phyloP scores from a whole-genome alignment of 2,797 vertebrate species.

The Fistularia commersonii region DNA sequence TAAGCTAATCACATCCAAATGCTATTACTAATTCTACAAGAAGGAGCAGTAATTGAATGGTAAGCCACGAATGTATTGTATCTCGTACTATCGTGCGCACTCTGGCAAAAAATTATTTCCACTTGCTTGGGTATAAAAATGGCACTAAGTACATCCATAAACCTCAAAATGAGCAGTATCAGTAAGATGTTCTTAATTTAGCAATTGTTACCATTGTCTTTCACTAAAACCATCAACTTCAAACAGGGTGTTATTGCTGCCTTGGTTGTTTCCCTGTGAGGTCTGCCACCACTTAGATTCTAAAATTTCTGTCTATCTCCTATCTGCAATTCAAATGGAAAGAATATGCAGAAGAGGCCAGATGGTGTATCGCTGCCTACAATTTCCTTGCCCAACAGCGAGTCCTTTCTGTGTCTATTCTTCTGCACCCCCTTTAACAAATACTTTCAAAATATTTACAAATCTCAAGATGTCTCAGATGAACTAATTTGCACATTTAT shows the following conservation, averaged over 20 bases:
- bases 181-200: slow-evolving; percentile 17
- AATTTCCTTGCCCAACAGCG: slow-evolving; percentile 56
- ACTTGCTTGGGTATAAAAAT: too few relatives aligned
- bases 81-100: too few relatives aligned
- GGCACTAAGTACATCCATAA: too few relatives aligned
- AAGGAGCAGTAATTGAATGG: too few relatives aligned
- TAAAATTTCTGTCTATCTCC: slow-evolving; percentile 49
- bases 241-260: slow-evolving; percentile 23
- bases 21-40: too few relatives aligned
- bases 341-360: slow-evolving; percentile 65
- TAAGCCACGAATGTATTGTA: too few relatives aligned
- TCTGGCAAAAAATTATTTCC: too few relatives aligned
- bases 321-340: slow-evolving; percentile 72
- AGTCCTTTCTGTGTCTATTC: slow-evolving; percentile 52
- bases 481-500: slow-evolving; percentile 50
- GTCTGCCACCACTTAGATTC: slow-evolving; percentile 47
- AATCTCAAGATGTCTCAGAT: slow-evolving; percentile 56
- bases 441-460: slow-evolving; percentile 60
- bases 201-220: slow-evolving; percentile 14
- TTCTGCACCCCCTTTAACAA: slow-evolving; percentile 49
- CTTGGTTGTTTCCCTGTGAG: slow-evolving; percentile 47
- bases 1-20: too few relatives aligned
- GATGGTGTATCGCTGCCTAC: slow-evolving; percentile 64
- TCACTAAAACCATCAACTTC: slow-evolving; percentile 17
- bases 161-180: background rate